A percentile compares a stretch with the other conserved stretches of the same genome.
These are phyloP conservation scores for Herpailurus yagouaroundi DNA, from an alignment of 2,113 vertebrate species.

Conservation along the genomic window DNA sequence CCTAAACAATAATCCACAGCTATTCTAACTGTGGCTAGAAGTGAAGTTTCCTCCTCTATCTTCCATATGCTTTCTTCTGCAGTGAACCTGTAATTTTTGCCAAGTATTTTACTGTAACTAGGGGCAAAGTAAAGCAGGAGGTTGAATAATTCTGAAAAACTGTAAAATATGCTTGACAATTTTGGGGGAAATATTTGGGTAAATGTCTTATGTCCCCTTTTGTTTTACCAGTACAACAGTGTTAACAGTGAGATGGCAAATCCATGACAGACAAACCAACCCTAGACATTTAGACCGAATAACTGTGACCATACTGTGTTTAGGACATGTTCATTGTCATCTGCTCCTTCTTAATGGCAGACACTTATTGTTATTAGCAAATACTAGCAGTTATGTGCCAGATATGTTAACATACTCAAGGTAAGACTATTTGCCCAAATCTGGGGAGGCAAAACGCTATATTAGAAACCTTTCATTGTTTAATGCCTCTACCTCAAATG, in stretches of 20 bases:
- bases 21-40: not conserved
- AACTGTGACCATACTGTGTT: not conserved
- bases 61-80: not conserved
- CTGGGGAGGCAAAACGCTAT: not conserved
- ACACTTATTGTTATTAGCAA: not conserved
- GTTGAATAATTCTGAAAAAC: not conserved
- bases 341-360: not conserved
- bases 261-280: not conserved
- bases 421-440: not conserved
- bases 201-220: not conserved
- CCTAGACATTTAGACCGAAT: not conserved
- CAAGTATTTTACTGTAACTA: not conserved
- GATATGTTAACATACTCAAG: not conserved
- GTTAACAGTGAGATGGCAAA: not conserved
- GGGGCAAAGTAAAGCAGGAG: not conserved
- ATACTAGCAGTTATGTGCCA: not conserved
- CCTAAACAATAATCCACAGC: not conserved
- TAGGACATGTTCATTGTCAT: not conserved
- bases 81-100: not conserved
- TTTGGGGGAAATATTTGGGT: not conserved
- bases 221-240: not conserved
- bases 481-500: not conserved
- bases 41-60: not conserved
- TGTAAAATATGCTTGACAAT: not conserved
- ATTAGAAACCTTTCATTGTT: not conserved